These are phyloP conservation scores for Sepioteuthis lessoniana DNA, from an alignment of 2,888 invertebrate species.

Conservation along the genomic window DNA sequence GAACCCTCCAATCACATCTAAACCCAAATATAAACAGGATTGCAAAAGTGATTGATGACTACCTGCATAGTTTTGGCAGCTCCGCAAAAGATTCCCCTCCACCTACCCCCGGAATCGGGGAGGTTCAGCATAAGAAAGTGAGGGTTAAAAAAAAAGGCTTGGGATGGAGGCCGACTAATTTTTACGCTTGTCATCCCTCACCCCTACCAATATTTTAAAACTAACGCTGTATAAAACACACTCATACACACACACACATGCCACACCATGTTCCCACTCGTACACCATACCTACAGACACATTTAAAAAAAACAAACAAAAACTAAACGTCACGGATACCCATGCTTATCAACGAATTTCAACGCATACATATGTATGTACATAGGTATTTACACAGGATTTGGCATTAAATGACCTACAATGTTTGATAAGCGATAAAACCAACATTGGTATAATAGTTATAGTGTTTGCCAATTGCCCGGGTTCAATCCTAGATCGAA, in stretches of 20 bases:
- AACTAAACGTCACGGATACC: no score
- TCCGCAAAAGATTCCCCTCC: background rate
- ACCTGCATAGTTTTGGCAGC: background rate
- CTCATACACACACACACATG: background rate
- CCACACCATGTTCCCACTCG: no score
- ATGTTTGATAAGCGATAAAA: no score
- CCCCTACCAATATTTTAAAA: background rate
- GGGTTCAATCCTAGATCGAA: no score
- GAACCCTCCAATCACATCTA: background rate
- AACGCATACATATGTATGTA: background rate
- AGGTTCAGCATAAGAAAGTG: background rate
- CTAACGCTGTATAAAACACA: background rate
- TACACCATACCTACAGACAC: no score
- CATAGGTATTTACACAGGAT: background rate
- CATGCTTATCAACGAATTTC: no score
- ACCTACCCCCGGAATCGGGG: no score
- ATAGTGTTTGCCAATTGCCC: no score
- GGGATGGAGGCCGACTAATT: background rate
- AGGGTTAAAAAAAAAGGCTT: background rate
- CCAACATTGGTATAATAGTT: no score
- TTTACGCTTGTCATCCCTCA: background rate
- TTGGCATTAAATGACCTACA: no score
- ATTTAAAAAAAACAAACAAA: no score
- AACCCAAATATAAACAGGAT: background rate
- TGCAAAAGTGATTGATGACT: background rate